These are phyloP conservation scores for Phalacrocorax aristotelis DNA, from an alignment of 2,113 vertebrate genomes.

Conservation along the genomic window DNA sequence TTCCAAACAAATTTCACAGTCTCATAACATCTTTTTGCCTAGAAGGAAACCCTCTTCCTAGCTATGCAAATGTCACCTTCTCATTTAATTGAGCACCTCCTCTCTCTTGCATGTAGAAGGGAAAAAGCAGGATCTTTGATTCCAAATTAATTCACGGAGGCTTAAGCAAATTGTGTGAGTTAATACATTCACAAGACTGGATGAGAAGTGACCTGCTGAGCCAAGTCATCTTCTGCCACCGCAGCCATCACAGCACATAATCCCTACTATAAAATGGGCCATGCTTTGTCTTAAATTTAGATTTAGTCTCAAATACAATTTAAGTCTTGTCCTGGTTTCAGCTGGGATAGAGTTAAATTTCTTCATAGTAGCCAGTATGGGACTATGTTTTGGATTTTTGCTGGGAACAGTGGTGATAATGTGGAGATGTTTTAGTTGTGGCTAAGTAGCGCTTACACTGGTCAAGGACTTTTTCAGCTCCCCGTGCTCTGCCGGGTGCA, in stretches of 20 bases:
- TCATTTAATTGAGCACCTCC: not conserved
- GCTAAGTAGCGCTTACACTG: no score
- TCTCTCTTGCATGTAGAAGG: not conserved
- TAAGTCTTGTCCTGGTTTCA: not conserved
- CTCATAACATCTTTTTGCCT: not conserved
- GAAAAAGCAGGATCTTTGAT: not conserved
- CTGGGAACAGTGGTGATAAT: no score
- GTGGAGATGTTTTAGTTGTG: no score
- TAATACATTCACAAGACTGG: not conserved
- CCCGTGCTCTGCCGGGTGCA: no score
- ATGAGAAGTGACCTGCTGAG: not conserved
- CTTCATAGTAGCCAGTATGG: no score
- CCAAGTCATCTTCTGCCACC: not conserved
- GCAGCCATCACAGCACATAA: constrained; percentile 11
- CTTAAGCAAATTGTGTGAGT: not conserved
- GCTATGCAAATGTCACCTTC: not conserved
- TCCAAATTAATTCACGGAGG: not conserved
- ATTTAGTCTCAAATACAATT: not conserved
- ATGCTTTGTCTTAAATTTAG: not conserved
- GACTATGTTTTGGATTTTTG: no score
- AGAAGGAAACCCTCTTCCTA: not conserved
- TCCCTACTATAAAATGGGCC: not conserved
- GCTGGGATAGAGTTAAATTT: no score
- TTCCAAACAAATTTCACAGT: not conserved
- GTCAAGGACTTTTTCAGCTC: no score